phyloP scores from a whole-genome alignment of 2,888 invertebrate species.

The Byasa hedistus region DNA sequence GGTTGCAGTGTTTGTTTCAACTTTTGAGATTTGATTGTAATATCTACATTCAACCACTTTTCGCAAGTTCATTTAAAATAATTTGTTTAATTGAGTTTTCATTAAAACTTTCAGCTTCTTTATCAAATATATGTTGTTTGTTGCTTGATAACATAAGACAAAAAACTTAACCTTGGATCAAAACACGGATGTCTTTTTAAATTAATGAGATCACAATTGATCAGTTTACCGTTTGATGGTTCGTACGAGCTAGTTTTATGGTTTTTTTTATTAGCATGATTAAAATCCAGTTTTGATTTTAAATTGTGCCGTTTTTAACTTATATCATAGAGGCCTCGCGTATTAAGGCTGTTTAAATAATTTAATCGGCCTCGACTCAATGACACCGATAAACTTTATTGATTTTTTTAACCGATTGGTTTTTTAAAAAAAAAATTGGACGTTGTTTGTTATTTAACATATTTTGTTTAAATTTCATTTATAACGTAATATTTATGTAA shows the following conservation, averaged over 20 bases:
- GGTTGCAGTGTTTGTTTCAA: no score
- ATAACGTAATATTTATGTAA: background rate
- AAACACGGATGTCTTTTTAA: conserved; percentile 7
- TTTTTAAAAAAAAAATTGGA: background rate
- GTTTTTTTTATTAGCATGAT: conserved; percentile 7
- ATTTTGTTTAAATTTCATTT: background rate
- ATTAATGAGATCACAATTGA: conserved; percentile 2
- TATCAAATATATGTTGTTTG: background rate
- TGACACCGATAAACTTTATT: conserved; percentile 14
- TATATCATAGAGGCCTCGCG: conserved; percentile 11
- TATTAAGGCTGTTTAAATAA: conserved; percentile 23
- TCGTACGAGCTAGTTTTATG: background rate
- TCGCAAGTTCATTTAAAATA: background rate
- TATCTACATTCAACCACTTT: no score
- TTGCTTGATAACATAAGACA: background rate
- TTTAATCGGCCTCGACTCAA: conserved; percentile 20
- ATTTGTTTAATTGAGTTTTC: background rate
- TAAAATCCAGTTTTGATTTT: conserved; percentile 12
- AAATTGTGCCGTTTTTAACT: conserved; percentile 13
- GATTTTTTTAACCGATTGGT: conserved; percentile 11
- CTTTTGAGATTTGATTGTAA: no score
- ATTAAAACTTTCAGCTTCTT: background rate
- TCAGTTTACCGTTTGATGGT: conserved; percentile 1
- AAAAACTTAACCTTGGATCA: background rate
- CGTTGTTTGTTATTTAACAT: background rate